phyloP scores from a whole-genome alignment of 2,113 vertebrate genomes.

The Petromus typicus region DNA sequence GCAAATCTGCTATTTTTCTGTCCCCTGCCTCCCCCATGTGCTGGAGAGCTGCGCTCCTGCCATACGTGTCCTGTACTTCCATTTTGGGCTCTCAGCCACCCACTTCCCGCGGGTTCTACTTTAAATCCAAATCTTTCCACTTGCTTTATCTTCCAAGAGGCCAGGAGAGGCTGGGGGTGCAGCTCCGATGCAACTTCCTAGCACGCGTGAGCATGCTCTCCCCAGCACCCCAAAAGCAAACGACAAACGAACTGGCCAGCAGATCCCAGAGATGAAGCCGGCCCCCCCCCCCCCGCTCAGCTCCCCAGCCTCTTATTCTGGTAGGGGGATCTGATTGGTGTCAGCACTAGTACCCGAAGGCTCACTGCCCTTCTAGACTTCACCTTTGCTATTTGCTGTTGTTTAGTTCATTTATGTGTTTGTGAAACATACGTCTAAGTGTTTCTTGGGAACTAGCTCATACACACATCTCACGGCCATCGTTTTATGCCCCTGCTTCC shows the following conservation, averaged over 20 bases:
- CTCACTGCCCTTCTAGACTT: neutral
- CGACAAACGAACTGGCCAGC: neutral
- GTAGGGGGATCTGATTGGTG: neutral
- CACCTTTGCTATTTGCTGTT: neutral
- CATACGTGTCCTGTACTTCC: rapidly evolving
- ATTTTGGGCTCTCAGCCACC: neutral
- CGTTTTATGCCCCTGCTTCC: neutral
- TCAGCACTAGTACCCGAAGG: neutral
- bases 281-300: too few species aligned
- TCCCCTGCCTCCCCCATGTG: neutral
- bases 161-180: neutral
- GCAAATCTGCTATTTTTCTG: neutral
- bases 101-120: constrained; percentile 8
- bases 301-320: constrained; percentile 36
- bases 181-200: neutral
- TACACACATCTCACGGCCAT: neutral
- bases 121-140: neutral
- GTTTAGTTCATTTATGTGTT: neutral
- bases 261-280: neutral
- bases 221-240: neutral
- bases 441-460: neutral
- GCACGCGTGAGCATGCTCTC: neutral
- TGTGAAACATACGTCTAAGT: neutral
- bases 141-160: neutral
- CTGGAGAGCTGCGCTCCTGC: neutral